phyloP scores from a whole-genome alignment of 2,888 invertebrate species.

The Eilema caniola region DNA sequence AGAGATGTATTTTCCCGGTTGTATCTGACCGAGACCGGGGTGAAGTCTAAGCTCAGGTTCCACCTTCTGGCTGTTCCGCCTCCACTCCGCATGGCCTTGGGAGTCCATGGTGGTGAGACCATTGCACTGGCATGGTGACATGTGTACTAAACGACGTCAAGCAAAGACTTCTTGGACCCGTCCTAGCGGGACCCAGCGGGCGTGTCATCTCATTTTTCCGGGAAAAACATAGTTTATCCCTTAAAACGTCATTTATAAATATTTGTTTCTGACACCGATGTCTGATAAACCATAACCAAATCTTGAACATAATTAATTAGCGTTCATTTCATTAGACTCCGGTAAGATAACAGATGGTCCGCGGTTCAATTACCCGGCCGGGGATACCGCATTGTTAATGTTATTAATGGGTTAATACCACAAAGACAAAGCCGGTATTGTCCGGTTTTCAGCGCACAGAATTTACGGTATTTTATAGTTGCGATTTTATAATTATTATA shows the following conservation, averaged over 20 bases:
- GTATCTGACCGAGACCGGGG: too few species aligned
- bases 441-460: slow-evolving; percentile 49
- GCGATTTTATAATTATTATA: slow-evolving; percentile 57
- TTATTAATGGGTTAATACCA: slow-evolving; percentile 74
- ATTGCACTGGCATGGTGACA: too few species aligned
- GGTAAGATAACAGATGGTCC: slow-evolving; percentile 70
- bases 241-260: neutral
- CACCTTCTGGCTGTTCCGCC: too few species aligned
- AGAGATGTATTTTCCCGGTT: too few species aligned
- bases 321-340: slow-evolving; percentile 65
- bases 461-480: slow-evolving; percentile 51
- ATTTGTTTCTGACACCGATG: neutral
- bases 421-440: slow-evolving; percentile 67
- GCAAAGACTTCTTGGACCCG: too few species aligned
- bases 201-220: neutral
- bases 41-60: too few species aligned
- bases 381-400: slow-evolving; percentile 72
- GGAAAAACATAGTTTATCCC: neutral
- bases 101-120: too few species aligned
- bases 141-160: too few species aligned
- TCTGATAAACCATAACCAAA: slow-evolving; percentile 35
- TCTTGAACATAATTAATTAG: slow-evolving; percentile 67
- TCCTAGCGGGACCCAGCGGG: too few species aligned
- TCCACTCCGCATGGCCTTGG: too few species aligned
- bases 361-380: slow-evolving; percentile 67